phyloP scores from a whole-genome alignment of 2,113 vertebrate species.

The Ammodytes dubius region DNA sequence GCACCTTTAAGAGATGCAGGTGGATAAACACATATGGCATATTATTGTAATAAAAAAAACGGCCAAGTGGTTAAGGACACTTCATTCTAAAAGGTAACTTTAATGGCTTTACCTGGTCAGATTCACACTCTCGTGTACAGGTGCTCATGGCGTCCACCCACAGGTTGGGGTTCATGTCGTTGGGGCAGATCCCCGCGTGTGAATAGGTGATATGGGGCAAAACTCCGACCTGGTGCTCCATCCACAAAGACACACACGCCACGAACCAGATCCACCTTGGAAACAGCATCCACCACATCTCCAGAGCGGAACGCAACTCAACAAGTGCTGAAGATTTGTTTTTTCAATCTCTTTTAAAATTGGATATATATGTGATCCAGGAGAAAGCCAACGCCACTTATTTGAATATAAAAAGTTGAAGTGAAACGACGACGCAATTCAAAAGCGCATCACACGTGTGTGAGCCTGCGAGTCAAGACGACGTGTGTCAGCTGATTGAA shows the following conservation, averaged over 20 bases:
- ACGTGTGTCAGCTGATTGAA: constrained; percentile 35
- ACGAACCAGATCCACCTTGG: constrained; percentile 87
- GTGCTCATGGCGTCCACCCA: constrained; percentile 99
- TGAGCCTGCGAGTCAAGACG: constrained; percentile 9
- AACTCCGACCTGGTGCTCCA: constrained; percentile 79
- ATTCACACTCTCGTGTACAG: constrained; percentile 93
- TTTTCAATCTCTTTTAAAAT: background rate
- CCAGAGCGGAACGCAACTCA: constrained; percentile 50
- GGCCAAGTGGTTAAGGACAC: background rate
- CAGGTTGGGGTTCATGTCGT: constrained; percentile 99
- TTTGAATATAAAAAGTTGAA: background rate
- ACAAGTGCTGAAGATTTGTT: background rate
- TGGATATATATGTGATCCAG: constrained; percentile 7
- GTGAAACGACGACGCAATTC: background rate
- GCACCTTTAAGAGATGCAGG: background rate
- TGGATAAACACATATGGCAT: background rate
- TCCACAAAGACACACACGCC: constrained; percentile 80
- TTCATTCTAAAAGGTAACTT: background rate
- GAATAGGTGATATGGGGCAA: constrained; percentile 87
- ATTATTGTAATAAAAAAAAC: background rate
- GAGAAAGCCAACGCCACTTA: background rate
- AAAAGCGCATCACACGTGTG: constrained; percentile 27
- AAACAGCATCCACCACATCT: constrained; percentile 88
- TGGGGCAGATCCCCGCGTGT: constrained; percentile 96
- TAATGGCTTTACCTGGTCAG: constrained; percentile 89